Percentiles rank a stretch among this genome's conserved stretches.
Evolutionary conservation across 2,888 invertebrate genomes (phyloP).

Genomic region (Rosalia funebris): DNA sequence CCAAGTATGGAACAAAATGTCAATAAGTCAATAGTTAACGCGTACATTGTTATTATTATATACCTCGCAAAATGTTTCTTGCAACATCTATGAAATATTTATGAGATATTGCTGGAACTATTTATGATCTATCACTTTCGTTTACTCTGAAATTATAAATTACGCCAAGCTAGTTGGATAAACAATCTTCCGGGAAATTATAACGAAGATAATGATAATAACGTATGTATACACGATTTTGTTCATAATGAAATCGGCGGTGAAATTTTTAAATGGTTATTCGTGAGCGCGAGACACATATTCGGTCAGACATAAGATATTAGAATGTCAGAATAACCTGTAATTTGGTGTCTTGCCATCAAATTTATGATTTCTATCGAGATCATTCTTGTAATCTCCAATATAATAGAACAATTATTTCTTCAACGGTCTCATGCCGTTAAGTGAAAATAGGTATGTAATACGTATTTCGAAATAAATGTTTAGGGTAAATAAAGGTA

Average conservation of each 20-base stretch:
- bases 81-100: conserved; percentile 35
- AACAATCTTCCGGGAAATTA: conserved; percentile 2
- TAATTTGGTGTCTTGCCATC: too few species aligned
- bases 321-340: too few species aligned
- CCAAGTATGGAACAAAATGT: conserved; percentile 39
- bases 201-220: neutral
- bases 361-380: too few species aligned
- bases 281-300: neutral
- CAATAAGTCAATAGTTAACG: conserved; percentile 39
- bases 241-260: neutral
- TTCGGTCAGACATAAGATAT: too few species aligned
- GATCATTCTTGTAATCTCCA: too few species aligned
- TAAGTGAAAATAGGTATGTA: too few species aligned
- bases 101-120: conserved; percentile 31
- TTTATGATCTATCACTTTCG: conserved; percentile 37
- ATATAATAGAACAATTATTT: too few species aligned
- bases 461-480: too few species aligned
- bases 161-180: neutral
- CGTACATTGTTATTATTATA: conserved; percentile 37
- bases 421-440: too few species aligned
- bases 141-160: conserved; percentile 34
- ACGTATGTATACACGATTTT: neutral
- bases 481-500: too few species aligned
- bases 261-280: neutral
- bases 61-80: conserved; percentile 17